Evolutionary conservation across 2,113 vertebrate species (phyloP).

Genomic region (Symphodus melops): DNA sequence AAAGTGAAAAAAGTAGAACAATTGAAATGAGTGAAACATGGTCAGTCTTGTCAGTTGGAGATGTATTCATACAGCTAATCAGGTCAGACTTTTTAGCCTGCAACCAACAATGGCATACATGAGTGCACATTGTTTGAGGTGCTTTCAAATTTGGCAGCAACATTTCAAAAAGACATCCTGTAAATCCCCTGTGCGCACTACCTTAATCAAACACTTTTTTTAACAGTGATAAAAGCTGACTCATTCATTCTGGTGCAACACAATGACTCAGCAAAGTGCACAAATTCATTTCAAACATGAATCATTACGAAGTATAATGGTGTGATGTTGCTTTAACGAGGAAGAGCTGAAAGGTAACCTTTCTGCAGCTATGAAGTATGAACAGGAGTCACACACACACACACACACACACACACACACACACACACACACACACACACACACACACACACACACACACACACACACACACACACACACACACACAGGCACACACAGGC

Average conservation of each 20-base stretch:
- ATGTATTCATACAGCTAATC: constrained; percentile 3
- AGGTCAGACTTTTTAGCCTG: neutral
- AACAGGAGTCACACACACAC: neutral
- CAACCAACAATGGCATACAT: constrained; percentile 1
- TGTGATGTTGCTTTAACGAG: constrained; percentile 38
- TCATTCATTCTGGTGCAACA: constrained; percentile 12
- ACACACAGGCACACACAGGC: constrained; percentile 15
- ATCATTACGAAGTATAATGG: constrained; percentile 54
- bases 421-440: constrained; percentile 23
- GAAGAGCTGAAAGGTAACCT: constrained; percentile 15
- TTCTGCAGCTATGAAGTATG: too few relatives aligned
- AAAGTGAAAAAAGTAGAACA: neutral
- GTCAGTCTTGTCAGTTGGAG: neutral
- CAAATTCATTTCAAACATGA: constrained; percentile 35
- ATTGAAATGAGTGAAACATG: neutral
- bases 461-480: constrained; percentile 8
- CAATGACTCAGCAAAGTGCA: constrained; percentile 28
- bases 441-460: neutral
- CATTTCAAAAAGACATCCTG: neutral
- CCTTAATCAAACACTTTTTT: neutral
- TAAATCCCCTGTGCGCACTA: neutral
- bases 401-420: constrained; percentile 6
- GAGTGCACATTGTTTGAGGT: neutral
- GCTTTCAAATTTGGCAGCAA: constrained; percentile 8
- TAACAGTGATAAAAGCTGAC: constrained; percentile 1